These are phyloP conservation scores for Whitmania pigra DNA, from an alignment of 1,140 invertebrate species.

Conservation along the genomic window DNA sequence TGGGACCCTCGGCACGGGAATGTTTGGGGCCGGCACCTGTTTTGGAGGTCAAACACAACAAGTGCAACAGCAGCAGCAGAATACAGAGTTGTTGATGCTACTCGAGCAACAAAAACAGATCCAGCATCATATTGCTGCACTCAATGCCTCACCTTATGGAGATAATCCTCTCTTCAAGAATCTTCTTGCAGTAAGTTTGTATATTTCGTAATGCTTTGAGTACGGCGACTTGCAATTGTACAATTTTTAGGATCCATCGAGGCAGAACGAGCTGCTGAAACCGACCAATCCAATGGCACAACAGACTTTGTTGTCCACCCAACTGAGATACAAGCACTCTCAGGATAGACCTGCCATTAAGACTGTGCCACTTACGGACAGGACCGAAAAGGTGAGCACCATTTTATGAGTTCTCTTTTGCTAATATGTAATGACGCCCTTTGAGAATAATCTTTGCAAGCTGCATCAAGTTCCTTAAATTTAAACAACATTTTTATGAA, in stretches of 20 bases:
- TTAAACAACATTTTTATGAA: background rate
- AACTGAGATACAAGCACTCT: conserved; percentile 40
- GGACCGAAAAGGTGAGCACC: background rate
- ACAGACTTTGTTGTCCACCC: conserved; percentile 47
- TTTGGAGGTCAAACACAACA: conserved; percentile 27
- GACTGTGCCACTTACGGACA: background rate
- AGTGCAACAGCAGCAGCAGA: background rate
- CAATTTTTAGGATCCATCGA: conserved; percentile 45
- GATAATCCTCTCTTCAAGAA: conserved; percentile 63
- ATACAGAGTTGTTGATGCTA: conserved; percentile 21
- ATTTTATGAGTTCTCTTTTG: background rate
- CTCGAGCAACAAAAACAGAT: conserved; percentile 30
- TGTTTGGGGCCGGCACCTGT: conserved; percentile 38
- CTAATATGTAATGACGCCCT: too few species aligned
- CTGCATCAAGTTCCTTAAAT: background rate
- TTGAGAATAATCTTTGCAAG: too few species aligned
- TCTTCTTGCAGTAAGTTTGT: conserved; percentile 49
- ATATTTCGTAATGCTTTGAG: too few species aligned
- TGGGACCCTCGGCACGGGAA: conserved; percentile 36
- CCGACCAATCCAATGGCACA: conserved; percentile 58
- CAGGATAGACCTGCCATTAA: background rate
- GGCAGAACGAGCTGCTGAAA: conserved; percentile 58
- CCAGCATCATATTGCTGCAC: conserved; percentile 53
- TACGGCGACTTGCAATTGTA: background rate
- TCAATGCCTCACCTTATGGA: conserved; percentile 62